Base-by-base conservation (phyloP, 2,888 invertebrate species). In the Andrena flavipes region DNA sequence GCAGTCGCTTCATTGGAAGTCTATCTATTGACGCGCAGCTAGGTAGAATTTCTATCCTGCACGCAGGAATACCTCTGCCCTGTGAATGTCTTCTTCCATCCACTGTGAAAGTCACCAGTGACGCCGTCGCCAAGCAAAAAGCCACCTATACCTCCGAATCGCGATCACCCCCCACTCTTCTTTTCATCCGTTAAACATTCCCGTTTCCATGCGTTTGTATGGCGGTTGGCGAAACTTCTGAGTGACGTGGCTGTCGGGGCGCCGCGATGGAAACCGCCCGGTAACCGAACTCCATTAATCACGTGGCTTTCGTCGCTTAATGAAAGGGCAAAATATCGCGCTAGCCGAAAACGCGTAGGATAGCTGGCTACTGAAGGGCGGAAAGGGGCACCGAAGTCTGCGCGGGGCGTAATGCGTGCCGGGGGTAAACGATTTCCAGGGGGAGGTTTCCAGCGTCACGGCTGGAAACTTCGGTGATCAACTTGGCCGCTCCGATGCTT, bases 201-300 rank as follows among this genome's bases (percentile, higher is more conserved):
- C 65, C 79, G 85, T 77, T 87, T 82, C 71, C 80, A 74, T 84
- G 75, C 84, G 82, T 79, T 84, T 74, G 84, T 84, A 82, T 69
- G 76, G 82, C 79, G 78, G 64, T 82, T 60, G 84, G 33, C 70
- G 76, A 74, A 84, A 84, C 85, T 77, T 63, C 67, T 85, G 85
- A 85, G 69, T 78, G 87, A 85, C 87, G 74, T 69, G 81, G 80
- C 80, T 79, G 87, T 81, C 87, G 77, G 78, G 81, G 76, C 49
- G 84, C 42, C 74, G 79, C 78, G 84, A 84, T 85, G 87, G 82
- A 87, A 87, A 87, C 84, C 84, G 75, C 86, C 70, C 60, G 82
- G 84, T 81, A 85, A 89, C 88, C 82, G 84, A 89, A 89, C 88
- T 89, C 88, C 88, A 88, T 88, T 88, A 88, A 88, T 88, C 88